Conservation (phyloP, 2,113 vertebrate species). For the Oncorhynchus mykiss region DNA sequence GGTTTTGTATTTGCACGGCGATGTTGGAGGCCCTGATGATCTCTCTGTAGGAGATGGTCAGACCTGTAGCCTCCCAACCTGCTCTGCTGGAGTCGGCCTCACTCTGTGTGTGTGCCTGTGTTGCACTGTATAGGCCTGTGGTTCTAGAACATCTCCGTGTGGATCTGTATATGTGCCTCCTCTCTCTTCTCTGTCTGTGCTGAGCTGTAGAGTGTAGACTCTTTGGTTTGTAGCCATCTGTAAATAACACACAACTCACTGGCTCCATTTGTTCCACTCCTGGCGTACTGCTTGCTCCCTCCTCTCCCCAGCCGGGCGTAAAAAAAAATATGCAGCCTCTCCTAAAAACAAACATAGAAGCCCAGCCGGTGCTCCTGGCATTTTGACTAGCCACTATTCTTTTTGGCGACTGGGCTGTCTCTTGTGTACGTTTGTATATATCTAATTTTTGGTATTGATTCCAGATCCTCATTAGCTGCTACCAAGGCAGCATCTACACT, state of each 20-base stretch:
- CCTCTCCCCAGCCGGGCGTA: constrained; percentile 21
- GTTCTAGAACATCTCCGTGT: constrained; percentile 6
- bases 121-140: too few species aligned
- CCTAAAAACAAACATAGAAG: constrained; percentile 49
- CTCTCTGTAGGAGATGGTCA: constrained; percentile 70
- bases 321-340: constrained; percentile 25
- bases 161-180: constrained; percentile 10
- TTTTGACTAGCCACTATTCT: constrained; percentile 54
- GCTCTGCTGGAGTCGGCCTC: constrained; percentile 59
- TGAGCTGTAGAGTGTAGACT: background rate
- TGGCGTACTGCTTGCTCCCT: constrained; percentile 17
- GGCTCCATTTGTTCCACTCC: background rate
- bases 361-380: constrained; percentile 38
- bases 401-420: constrained; percentile 16
- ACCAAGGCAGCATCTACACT: too few species aligned
- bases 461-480: too few species aligned
- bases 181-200: constrained; percentile 44
- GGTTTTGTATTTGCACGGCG: constrained; percentile 62
- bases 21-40: constrained; percentile 70
- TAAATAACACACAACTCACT: constrained; percentile 36
- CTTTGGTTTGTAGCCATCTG: constrained; percentile 8
- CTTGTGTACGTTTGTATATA: too few species aligned
- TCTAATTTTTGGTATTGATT: too few species aligned
- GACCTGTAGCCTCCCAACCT: constrained; percentile 56
- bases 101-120: constrained; percentile 15